A percentile compares a stretch with the other conserved stretches of the same genome.
Evolutionary conservation across 1,140 invertebrate genomes (phyloP).

Genomic region (Zaprionus ghesquierei): DNA sequence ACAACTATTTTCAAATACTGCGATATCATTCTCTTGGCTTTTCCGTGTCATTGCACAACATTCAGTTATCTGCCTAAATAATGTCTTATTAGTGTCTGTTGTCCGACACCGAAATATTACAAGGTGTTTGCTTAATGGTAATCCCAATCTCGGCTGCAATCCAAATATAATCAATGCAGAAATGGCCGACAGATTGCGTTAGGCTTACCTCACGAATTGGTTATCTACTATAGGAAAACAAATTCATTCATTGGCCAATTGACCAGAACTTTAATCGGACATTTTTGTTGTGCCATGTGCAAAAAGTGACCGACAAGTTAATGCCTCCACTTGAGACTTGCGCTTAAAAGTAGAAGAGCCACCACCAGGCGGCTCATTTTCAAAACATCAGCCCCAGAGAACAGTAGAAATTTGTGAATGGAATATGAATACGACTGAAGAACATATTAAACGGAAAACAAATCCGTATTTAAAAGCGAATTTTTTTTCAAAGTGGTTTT

Average conservation of each 20-base stretch:
- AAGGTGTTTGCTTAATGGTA: neutral
- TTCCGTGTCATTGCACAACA: conserved; percentile 10
- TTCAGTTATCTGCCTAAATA: conserved; percentile 23
- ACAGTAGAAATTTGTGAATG: conserved; percentile 29
- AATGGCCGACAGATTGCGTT: neutral
- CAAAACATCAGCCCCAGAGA: conserved; percentile 18
- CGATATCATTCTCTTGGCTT: conserved; percentile 41
- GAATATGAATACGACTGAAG: conserved; percentile 49
- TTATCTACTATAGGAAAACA: conserved; percentile 29
- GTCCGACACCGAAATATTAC: conserved; percentile 34
- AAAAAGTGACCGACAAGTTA: conserved; percentile 38
- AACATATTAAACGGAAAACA: conserved; percentile 40
- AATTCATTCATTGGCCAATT: conserved; percentile 13
- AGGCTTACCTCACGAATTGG: conserved; percentile 19
- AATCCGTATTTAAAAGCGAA: conserved; percentile 64
- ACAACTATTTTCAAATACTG: conserved; percentile 17
- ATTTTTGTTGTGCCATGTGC: conserved; percentile 58
- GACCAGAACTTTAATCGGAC: conserved; percentile 38
- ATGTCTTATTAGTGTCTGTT: conserved; percentile 25
- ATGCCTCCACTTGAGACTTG: neutral
- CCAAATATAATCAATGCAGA: conserved; percentile 24
- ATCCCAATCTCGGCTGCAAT: conserved; percentile 1
- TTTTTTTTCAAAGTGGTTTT: conserved; percentile 64
- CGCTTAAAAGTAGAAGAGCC: conserved; percentile 36
- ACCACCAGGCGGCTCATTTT: conserved; percentile 30